Base-by-base conservation (phyloP, 2,797 vertebrate genomes). In the Rhyacichthys aspro region DNA sequence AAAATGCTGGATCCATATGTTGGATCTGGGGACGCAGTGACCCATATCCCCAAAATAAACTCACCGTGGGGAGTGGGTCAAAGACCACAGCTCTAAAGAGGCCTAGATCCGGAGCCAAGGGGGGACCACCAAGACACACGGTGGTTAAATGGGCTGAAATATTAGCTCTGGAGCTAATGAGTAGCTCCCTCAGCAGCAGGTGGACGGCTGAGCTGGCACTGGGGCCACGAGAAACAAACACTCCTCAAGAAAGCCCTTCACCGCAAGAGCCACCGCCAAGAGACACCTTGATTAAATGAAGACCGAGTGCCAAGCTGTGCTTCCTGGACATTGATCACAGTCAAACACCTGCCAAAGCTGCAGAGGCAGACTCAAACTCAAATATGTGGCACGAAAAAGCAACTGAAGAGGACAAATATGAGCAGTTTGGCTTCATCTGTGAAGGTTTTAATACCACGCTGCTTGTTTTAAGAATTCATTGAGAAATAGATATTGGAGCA, bases 111-210 rank as follows among this genome's bases (percentile, higher is more conserved):
- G 10, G 56, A 73, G 80, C 72, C 83, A 83, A 79, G 64, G 9
- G 38, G 64, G 73, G 94, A 96, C 94, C 94, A 95, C 94, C 94
- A 92, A 91, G 91, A 90, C 91, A 88, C 89, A 91, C 63, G 48
- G 72, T 55, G 86, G 88, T 90, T 93, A 94, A 95, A 94, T 91
- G 89, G 90, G 86, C 89, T 90, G 92, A 94, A 94, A 95, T 94
- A 92, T 94, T 93, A 94, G 86, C 89, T 93, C 91, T 50, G 55
- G 90, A 86, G 67, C 78, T 89, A 86, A 91, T 89, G 76, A 90
- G 66, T 63, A 57, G 78, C 86, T 81, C 66, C 67, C 86, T 76
- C 71, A 81, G 76, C 82, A 83, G 65, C 66, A 79, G 70, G 71
- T 49, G 3, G 55, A 71, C 62, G 62, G 67, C 75, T 66, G 64